Evolutionary conservation across 1,140 invertebrate genomes (phyloP), one percentile per base, ranked within the genome.

Genomic region (Drosophila malerkotliana): DNA sequence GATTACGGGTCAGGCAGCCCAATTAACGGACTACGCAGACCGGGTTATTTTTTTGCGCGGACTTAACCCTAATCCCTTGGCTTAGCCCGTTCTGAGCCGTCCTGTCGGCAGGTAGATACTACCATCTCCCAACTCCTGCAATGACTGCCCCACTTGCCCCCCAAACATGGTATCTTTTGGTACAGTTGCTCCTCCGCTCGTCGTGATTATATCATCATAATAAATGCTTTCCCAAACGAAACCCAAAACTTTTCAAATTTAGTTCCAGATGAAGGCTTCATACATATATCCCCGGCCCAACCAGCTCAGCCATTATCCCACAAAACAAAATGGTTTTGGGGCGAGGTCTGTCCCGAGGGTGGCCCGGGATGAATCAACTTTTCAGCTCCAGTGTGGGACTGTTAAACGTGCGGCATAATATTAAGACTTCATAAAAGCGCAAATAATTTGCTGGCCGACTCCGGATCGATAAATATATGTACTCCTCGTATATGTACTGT

Each of bases 131-230:
- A 10, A 12, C 15, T 53, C 4, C 4, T 26, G 12, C 21, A 28
- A 5, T 28, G 26, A 7, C 26, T 7, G 26, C 21, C 12, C 53
- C 9, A 52, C 15, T 12, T 12, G 30, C n/a, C 3, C 34, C 41
- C 12, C 9, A 21, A 24, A 9, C 10, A 18, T 34, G 37, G 37
- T 49, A 7, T 18, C 41, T 8, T 10, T 9, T n/a, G 53, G 81
- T 85, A 85, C 81, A 85, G 81, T 85, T 74, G 81, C 62, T 66
- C 26, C 60, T 26, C 41, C 34, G 34, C 9, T 15, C 52, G 39
- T 55, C 72, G 79, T 88, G 83, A 88, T 88, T 88, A 89, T 88
- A 88, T 89, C 84, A 88, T 88, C 84, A 88, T 88, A 89, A 88
- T 88, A 88, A 89, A 89, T 89, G 84, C 83, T 79, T 77, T 62